phyloP scores from a whole-genome alignment of 2,797 vertebrate species.

The Echiichthys vipera region DNA sequence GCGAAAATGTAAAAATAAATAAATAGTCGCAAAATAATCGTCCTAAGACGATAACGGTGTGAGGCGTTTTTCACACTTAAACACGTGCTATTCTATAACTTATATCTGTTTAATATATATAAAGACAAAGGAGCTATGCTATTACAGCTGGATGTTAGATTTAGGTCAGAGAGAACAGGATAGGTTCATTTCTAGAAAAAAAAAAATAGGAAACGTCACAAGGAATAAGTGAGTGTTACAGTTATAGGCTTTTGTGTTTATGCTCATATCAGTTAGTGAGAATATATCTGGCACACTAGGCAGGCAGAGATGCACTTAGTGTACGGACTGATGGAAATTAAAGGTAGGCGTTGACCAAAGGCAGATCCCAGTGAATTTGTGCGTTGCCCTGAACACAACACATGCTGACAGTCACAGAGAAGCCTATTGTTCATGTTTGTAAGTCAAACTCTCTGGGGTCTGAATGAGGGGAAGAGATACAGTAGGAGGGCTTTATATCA shows the following conservation, averaged over 20 bases:
- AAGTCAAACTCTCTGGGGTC: constrained; percentile 9
- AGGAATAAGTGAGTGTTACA: neutral
- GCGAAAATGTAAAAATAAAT: neutral
- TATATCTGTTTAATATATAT: neutral
- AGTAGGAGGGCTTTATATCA: constrained; percentile 8
- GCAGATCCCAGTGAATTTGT: constrained; percentile 40
- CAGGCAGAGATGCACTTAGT: neutral
- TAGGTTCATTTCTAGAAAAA: neutral
- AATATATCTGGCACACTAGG: neutral
- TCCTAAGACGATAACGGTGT: neutral
- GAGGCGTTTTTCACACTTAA: neutral
- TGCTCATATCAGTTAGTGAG: neutral
- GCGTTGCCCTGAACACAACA: neutral
- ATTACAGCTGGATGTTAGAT: constrained; percentile 7
- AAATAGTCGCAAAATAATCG: neutral
- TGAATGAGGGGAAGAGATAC: neutral
- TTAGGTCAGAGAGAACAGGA: constrained; percentile 22
- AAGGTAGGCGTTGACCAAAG: constrained; percentile 43
- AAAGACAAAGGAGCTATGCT: neutral
- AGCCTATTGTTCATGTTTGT: neutral
- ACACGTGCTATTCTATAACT: neutral
- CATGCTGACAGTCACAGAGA: neutral
- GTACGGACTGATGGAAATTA: constrained; percentile 17
- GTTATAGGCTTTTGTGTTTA: neutral
- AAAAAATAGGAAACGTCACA: constrained; percentile 20